Percentiles rank a stretch among this genome's conserved stretches.
Conservation (phyloP, 2,113 vertebrate genomes). For the Rhagologus leucostigma region DNA sequence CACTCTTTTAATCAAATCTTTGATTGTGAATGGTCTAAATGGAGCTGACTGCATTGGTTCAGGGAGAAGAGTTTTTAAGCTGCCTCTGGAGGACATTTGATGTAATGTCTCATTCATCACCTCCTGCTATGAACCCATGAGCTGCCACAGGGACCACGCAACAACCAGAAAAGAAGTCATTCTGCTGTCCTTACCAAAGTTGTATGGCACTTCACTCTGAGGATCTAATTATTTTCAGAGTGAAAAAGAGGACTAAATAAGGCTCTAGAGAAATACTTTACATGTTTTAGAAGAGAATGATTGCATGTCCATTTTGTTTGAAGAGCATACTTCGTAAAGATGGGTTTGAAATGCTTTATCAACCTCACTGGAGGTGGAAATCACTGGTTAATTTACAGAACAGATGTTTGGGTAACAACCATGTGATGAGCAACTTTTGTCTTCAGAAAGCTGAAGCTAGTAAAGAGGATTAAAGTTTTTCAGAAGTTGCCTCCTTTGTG, state of each 20-base stretch:
- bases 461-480: neutral
- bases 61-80: neutral
- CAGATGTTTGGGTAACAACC: neutral
- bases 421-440: neutral
- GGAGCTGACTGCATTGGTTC: neutral
- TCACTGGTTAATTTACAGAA: neutral
- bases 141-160: fast-evolving
- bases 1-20: neutral
- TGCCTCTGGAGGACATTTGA: neutral
- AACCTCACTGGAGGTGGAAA: neutral
- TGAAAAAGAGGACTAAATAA: neutral
- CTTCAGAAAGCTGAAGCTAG: neutral
- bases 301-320: neutral
- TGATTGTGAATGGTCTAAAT: neutral
- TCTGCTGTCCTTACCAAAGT: neutral
- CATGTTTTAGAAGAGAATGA: neutral
- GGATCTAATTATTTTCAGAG: neutral
- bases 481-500: neutral
- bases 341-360: neutral
- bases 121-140: neutral
- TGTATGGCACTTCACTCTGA: neutral
- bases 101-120: neutral
- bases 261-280: neutral
- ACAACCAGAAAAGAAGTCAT: neutral
- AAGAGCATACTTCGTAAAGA: neutral